phyloP scores from a whole-genome alignment of 2,113 vertebrate genomes.

The Burhinus oedicnemus region DNA sequence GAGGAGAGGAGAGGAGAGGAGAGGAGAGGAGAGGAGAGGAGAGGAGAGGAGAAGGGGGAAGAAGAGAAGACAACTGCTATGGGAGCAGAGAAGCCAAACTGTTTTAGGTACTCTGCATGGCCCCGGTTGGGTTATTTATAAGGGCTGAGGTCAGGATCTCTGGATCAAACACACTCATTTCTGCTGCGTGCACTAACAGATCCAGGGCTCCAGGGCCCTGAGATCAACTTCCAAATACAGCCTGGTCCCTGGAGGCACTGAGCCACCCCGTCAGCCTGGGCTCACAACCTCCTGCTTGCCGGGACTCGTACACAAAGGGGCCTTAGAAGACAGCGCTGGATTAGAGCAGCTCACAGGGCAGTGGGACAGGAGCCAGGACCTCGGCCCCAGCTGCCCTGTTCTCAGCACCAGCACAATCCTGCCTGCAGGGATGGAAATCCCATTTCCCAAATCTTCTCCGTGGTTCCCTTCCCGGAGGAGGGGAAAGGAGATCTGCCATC shows the following conservation, averaged over 20 bases:
- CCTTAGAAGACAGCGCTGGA: neutral
- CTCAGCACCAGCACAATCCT: neutral
- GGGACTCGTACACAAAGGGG: neutral
- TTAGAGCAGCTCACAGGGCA: neutral
- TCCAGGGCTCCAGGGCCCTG: neutral
- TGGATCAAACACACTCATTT: neutral
- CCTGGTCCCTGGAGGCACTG: neutral
- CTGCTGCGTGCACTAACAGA: neutral
- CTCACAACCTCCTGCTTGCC: neutral
- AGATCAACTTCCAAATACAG: conserved; percentile 37
- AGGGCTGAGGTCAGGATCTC: conserved; percentile 22
- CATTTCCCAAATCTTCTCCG: neutral
- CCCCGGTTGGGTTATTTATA: neutral
- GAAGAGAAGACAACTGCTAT: neutral
- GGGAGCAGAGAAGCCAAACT: neutral
- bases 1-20: no score
- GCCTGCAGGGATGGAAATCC: neutral
- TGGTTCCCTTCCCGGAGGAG: neutral
- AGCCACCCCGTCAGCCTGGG: rapidly evolving
- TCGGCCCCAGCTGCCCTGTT: neutral
- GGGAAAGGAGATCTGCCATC: neutral
- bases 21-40: no score
- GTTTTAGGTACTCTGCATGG: neutral
- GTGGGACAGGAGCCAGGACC: neutral
- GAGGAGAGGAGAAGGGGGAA: no score